Evolutionary conservation across 2,888 invertebrate genomes (phyloP), one percentile per base, ranked within the genome.

Genomic region (Tenthredo scrophulariae): DNA sequence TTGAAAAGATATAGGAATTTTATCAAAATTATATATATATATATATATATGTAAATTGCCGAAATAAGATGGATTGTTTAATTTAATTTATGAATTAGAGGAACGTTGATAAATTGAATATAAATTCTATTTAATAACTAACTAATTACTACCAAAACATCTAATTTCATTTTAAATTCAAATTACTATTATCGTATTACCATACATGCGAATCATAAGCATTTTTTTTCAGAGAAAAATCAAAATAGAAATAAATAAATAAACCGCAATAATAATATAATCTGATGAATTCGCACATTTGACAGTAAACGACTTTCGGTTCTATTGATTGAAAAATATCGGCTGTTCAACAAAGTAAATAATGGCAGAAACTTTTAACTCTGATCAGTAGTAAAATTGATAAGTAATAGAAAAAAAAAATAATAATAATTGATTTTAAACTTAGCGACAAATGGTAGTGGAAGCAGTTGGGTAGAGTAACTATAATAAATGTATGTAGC

Each of bases 391-490:
- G 18, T 43, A 46, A 26, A 26, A 75, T 46, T 46, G 75, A 26
- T n/a, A n/a, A 75, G 22, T 46, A 75, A 26, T 2, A 67, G 6
- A 33, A 67, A 33, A 67, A 67, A 29, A 18, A 26, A 26, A 43
- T 22, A 74, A 29, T 29, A 29, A 1, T n/a, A n/a, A n/a, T n/a
- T n/a, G n/a, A n/a, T 33, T 75, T 40, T 46, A 46, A 29, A 46
- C 26, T 15, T 29, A 26, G 13, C 43, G 75, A 75, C 43, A 75
- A 75, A 75, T 46, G 22, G 22, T 43, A 43, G 43, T 74, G 74
- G 40, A 43, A 40, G 74, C 74, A 43, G 74, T 74, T 74, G 74
- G 74, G 40, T 74, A 74, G 33, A 43, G 40, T 43, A 74, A 46
- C 33, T 43, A 43, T 22, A 74, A 46, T 46, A 15, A 43, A n/a